Evolutionary conservation across 2,888 invertebrate genomes (phyloP), one percentile per base, ranked within the genome.

Genomic region (Ametastegia equiseti): DNA sequence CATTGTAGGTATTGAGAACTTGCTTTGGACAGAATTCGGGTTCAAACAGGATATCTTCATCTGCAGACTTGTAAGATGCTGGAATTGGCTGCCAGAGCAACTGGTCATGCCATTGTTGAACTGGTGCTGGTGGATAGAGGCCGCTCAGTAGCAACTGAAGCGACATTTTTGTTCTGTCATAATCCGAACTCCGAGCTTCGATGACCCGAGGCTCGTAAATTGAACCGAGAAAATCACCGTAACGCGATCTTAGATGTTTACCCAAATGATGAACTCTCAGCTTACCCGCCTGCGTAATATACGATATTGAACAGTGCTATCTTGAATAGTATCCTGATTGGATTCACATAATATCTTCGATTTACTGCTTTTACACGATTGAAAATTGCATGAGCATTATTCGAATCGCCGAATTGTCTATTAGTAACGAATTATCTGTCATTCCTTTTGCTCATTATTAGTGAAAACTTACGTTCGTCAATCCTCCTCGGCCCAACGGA

Each of bases 121-220:
- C 88, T 0, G 88, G 90, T 23, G 89, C 88, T 0, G 96, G 95
- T 2, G 95, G 95, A 89, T 94, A 97, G 33, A 97, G 88, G 0
- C 95, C 96, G 1, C 96, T 94, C 81, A 96, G 91, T 3, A 95
- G 95, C 36, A 95, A 92, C 82, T 95, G 92, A 0, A 94, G 95
- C 3, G 96, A 95, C 94, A 96, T 96, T 91, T 96, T 94, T 0
- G 97, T 96, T 71, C 96, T 93, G 79, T 95, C 95, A 87, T 93
- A 95, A 88, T 95, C 94, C 0, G 96, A 96, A 47, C 95, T 95
- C 33, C 94, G 92, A 67, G 94, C 92, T 50, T 83, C 85, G 9
- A 88, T 85, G 2, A 85, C 42, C 11, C 86, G 82, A 0, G 93
- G 91, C 0, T 92, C 86, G 86, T 94, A 94, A 15, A 93, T 84